Base-by-base conservation (phyloP, 2,113 vertebrate genomes). In the Rhabdornis inornatus region DNA sequence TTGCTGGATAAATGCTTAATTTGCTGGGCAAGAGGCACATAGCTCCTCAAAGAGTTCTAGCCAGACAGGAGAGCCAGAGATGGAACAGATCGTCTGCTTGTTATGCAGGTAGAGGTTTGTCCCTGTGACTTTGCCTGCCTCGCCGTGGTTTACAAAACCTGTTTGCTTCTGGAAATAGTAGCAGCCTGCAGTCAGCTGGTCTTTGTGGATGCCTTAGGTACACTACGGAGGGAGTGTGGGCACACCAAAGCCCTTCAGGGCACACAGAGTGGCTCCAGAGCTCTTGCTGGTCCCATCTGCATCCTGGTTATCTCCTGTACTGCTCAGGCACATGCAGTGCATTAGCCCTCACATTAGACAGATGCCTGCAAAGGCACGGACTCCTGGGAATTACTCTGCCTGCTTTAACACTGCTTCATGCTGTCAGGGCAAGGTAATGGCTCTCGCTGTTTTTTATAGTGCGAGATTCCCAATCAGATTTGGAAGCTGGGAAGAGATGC, bases 401-500 rank as follows among this genome's bases (percentile, higher is more conserved):
- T 87, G 72, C 86, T 92, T 84, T 81, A 83, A 89, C 66, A 56
- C 76, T 53, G 17, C 76, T 77, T 88, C 33, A 20, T 90, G 71
- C 88, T 90, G 60, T 68, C 86, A 87, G 80, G 86, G 64, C 76
- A 74, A 90, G 83, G 76, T 94, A 92, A 75, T 89, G 76, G 64
- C 68, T 89, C 47, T 90, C 4, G 0, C 31, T 84, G 61, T 64
- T 76, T 91, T 92, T 83, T 72, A 33, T 19, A 78, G 76, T 70
- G 68, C 1, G 0, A 59, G 72, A 25, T 91, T 94, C 56, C 64
- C 85, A 95, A 77, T 94, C 86, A 92, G 86, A 89, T 88, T 60
- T 55, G 81, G 95, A 87, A 90, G 72, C 91, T 75, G 28, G 91
- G 91, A 77, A 89, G 96, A 84, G 92, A 94, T 94, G 94, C 86